Evolutionary conservation across 2,888 invertebrate genomes (phyloP).

Genomic region (Morinoia aosen): DNA sequence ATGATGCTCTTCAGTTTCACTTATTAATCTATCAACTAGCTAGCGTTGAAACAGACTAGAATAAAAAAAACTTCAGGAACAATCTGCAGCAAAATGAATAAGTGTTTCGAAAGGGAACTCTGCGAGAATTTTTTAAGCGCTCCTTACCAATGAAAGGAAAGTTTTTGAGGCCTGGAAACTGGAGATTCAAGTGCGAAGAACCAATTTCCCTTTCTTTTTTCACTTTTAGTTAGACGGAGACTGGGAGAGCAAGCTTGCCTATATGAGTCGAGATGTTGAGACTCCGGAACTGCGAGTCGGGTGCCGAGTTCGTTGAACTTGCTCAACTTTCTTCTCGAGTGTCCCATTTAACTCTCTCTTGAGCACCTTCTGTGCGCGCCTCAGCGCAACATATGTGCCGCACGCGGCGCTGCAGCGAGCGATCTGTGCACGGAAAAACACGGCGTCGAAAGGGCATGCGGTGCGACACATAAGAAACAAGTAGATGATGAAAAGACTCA

Average conservation of each 20-base stretch:
- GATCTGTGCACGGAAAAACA: not conserved
- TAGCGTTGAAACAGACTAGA: not conserved
- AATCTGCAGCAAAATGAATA: not conserved
- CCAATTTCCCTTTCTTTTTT: constrained; percentile 18
- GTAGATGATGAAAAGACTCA: not conserved
- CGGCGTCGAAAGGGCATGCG: not conserved
- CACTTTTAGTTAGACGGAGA: constrained; percentile 36
- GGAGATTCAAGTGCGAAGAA: not conserved
- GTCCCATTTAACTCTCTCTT: constrained; percentile 46
- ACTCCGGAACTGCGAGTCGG: constrained; percentile 1
- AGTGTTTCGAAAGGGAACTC: not conserved
- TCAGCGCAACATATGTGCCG: not conserved
- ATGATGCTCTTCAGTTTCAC: not conserved
- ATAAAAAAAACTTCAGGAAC: no score
- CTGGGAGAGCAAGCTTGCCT: constrained; percentile 1
- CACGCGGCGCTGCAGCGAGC: not conserved
- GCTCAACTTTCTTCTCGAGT: constrained; percentile 47
- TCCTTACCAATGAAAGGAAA: not conserved
- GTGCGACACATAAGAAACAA: not conserved
- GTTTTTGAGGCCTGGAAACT: not conserved
- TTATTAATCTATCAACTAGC: not conserved
- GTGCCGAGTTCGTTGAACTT: constrained; percentile 44
- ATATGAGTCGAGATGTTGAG: not conserved
- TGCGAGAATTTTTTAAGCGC: not conserved
- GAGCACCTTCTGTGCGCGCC: not conserved